Conservation (phyloP, 2,797 vertebrate species). For the Leucoraja ocellata region DNA sequence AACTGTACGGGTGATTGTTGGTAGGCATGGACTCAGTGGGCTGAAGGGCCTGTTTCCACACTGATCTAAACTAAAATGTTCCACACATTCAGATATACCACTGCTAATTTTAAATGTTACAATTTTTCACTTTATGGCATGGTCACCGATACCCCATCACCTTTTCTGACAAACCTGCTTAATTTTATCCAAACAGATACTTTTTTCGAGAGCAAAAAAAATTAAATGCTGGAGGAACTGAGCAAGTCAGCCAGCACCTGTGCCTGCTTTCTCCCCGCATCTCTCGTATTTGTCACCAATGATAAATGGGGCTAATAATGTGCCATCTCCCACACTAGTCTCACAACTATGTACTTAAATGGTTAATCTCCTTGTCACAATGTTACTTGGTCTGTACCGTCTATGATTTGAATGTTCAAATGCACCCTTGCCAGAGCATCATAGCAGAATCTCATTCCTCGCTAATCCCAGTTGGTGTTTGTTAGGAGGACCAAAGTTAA, state of each 20-base stretch:
- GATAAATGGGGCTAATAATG: background rate
- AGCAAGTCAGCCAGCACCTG: too few species aligned
- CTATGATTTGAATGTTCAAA: too few species aligned
- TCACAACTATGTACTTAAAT: background rate
- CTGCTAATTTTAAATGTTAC: background rate
- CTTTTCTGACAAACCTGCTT: background rate
- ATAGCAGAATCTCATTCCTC: background rate
- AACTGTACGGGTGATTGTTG: too few species aligned
- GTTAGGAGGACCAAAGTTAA: background rate
- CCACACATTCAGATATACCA: background rate
- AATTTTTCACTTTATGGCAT: background rate
- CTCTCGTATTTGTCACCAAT: background rate
- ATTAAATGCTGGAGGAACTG: too few species aligned
- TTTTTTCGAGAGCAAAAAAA: too few species aligned
- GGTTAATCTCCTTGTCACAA: background rate
- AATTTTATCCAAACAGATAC: background rate
- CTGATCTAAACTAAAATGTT: background rate
- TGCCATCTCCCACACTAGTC: background rate
- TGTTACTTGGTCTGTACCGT: background rate
- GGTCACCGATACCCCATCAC: background rate
- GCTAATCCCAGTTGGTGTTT: background rate
- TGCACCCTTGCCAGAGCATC: too few species aligned
- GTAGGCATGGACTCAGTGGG: too few species aligned
- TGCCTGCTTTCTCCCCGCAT: background rate
- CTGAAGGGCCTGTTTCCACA: too few species aligned